Conservation (phyloP, 2,797 vertebrate species). For the Pelodytes ibericus region DNA sequence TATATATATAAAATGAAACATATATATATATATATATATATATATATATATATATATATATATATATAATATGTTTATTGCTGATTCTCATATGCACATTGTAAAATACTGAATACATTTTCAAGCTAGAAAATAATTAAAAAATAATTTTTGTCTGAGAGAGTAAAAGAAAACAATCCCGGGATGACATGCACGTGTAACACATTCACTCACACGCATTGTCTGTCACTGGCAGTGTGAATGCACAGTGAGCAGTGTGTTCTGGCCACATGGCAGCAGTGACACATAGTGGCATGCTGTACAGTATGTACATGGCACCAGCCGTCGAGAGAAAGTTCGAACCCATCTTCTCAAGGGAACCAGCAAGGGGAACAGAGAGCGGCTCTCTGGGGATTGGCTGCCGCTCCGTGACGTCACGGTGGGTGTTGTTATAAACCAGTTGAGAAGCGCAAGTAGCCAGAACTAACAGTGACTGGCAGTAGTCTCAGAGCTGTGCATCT, state of each 20-base stretch:
- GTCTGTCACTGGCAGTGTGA: neutral
- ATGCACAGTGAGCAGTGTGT: too few species aligned
- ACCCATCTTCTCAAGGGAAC: neutral
- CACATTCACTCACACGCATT: neutral
- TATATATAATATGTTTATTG: too few species aligned
- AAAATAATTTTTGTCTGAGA: too few species aligned
- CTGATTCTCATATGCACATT: too few species aligned
- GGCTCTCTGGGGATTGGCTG: constrained; percentile 47
- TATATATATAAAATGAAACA: too few species aligned
- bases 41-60: too few species aligned
- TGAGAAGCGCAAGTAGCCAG: neutral
- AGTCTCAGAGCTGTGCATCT: neutral
- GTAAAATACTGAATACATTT: too few species aligned
- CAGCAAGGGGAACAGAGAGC: neutral
- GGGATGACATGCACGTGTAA: neutral
- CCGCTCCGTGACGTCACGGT: constrained; percentile 22
- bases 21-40: too few species aligned
- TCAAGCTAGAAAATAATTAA: too few species aligned
- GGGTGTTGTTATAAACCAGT: constrained; percentile 41
- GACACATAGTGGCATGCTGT: neutral
- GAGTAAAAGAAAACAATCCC: too few species aligned
- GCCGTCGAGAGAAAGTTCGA: neutral
- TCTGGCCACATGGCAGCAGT: neutral
- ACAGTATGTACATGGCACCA: neutral
- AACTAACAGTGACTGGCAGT: constrained; percentile 29